These are phyloP conservation scores for human DNA, from an alignment of 2,113 vertebrate species.

Conservation along the genomic window GRCh38 chr2:207278001-207278500, in stretches of 20 bases:
- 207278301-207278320: not conserved
- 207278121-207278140: not conserved
- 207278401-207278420: not conserved
- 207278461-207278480: not conserved
- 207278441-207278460: not conserved
- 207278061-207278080: slow-evolving; percentile 1
- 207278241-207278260: not conserved
- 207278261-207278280: not conserved
- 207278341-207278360: not conserved
- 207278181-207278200: not conserved
- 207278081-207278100: not conserved
- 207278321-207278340: not conserved
- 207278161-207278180: not conserved
- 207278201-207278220: not conserved
- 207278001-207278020: not conserved
- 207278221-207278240: not conserved
- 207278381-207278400: not conserved
- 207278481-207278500: too few species aligned
- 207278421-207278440: not conserved
- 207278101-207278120: slow-evolving; percentile 12
- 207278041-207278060: not conserved
- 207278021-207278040: not conserved
- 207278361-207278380: not conserved
- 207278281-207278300: not conserved
- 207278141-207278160: not conserved